Conservation (phyloP, 2,797 vertebrate genomes). For the Ambastaia sidthimunki region DNA sequence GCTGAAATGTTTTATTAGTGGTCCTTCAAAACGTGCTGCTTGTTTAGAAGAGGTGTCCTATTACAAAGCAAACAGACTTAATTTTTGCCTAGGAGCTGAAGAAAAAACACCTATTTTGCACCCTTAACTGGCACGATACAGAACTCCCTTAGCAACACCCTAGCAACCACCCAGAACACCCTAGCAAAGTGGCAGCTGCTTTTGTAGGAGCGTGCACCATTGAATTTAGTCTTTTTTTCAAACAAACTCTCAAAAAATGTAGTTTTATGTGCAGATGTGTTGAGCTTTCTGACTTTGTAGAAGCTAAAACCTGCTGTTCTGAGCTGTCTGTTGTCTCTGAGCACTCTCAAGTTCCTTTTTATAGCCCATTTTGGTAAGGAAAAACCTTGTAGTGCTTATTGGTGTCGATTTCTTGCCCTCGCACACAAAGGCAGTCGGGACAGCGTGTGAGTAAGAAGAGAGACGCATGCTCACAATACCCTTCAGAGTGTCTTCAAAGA, state of each 20-base stretch:
- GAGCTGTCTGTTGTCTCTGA: conserved; percentile 2
- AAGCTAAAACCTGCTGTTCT: conserved; percentile 8
- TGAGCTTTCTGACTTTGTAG: background rate
- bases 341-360: conserved; percentile 1
- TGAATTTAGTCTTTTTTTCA: background rate
- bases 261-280: background rate
- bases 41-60: background rate
- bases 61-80: background rate
- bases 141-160: background rate
- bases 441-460: conserved; percentile 20
- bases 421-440: conserved; percentile 25
- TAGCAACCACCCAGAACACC: background rate
- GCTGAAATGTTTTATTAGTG: background rate
- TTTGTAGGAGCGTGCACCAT: background rate
- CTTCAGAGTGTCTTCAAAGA: conserved; percentile 44
- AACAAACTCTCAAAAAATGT: background rate
- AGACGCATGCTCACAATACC: conserved; percentile 20
- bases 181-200: background rate
- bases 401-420: conserved; percentile 16
- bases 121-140: no score
- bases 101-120: background rate
- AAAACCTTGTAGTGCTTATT: conserved; percentile 33
- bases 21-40: background rate
- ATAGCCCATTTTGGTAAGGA: conserved; percentile 10
- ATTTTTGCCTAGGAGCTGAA: background rate